phyloP scores from a whole-genome alignment of 2,888 invertebrate species.

The Ornithoptera priamus region DNA sequence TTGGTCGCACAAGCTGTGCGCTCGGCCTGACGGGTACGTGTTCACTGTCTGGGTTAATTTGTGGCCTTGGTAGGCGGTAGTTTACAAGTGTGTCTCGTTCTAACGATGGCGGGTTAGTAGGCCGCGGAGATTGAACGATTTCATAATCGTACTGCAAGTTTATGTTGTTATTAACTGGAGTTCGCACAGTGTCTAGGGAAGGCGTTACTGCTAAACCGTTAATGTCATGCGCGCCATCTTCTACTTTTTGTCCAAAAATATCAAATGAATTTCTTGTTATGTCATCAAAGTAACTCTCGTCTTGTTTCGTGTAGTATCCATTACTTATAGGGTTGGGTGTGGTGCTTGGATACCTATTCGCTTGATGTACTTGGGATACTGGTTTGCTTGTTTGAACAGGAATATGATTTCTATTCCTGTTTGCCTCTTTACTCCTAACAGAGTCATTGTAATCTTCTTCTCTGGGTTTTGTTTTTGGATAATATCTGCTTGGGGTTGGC shows the following conservation, averaged over 20 bases:
- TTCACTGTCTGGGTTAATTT: conserved; percentile 85
- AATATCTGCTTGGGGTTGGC: conserved; percentile 74
- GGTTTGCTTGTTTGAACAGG: conserved; percentile 63
- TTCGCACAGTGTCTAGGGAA: conserved; percentile 67
- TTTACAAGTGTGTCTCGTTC: conserved; percentile 86
- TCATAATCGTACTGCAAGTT: conserved; percentile 79
- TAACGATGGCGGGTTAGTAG: conserved; percentile 70
- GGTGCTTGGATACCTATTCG: conserved; percentile 61
- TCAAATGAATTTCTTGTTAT: conserved; percentile 88
- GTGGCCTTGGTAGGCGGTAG: conserved; percentile 83
- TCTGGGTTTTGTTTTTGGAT: conserved; percentile 69
- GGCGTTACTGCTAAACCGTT: conserved; percentile 72
- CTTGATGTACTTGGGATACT: conserved; percentile 48
- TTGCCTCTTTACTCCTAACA: conserved; percentile 52
- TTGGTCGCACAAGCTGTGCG: conserved; percentile 54
- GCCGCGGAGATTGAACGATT: conserved; percentile 58
- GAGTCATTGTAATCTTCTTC: conserved; percentile 72
- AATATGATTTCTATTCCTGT: conserved; percentile 60
- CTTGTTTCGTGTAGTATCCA: conserved; percentile 84
- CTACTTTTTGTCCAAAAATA: conserved; percentile 85
- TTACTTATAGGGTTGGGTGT: conserved; percentile 80
- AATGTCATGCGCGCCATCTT: conserved; percentile 69
- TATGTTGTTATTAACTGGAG: conserved; percentile 75
- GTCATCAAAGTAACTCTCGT: conserved; percentile 84
- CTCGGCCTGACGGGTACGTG: conserved; percentile 54